These are phyloP conservation scores for Neolamprologus hecqui DNA, from an alignment of 2,113 vertebrate genomes.

Conservation along the genomic window DNA sequence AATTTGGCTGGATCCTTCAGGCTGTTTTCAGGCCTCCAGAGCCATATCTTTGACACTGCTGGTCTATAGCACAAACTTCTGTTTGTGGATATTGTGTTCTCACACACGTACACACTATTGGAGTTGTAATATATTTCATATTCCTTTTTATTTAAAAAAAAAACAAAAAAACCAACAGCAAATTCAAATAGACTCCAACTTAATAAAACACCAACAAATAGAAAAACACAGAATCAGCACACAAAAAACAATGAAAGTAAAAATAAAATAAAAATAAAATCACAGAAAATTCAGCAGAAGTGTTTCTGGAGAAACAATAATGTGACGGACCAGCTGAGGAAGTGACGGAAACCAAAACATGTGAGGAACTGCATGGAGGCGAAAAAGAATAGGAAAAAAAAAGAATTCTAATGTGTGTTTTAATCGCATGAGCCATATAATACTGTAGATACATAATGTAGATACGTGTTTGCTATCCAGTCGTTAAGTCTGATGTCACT, in stretches of 20 bases:
- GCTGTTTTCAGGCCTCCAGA: not conserved
- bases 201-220: not conserved
- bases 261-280: not conserved
- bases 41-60: not conserved
- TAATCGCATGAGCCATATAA: not conserved
- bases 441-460: not conserved
- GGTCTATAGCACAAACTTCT: not conserved
- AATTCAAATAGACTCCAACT: not conserved
- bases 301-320: not conserved
- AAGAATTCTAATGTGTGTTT: not conserved
- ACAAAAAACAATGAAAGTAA: not conserved
- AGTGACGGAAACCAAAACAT: not conserved
- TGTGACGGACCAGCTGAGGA: not conserved
- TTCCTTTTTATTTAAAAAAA: not conserved
- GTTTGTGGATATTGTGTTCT: not conserved
- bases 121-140: not conserved
- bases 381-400: not conserved
- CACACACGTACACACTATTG: not conserved
- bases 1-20: not conserved
- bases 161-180: not conserved
- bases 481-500: too few relatives aligned
- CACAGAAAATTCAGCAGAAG: not conserved
- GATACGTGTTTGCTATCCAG: not conserved
- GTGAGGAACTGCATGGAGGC: not conserved
- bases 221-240: not conserved